A percentile compares a stretch with the other conserved stretches of the same genome.
Evolutionary conservation across 2,888 invertebrate genomes (phyloP).

Genomic region (Syritta pipiens): DNA sequence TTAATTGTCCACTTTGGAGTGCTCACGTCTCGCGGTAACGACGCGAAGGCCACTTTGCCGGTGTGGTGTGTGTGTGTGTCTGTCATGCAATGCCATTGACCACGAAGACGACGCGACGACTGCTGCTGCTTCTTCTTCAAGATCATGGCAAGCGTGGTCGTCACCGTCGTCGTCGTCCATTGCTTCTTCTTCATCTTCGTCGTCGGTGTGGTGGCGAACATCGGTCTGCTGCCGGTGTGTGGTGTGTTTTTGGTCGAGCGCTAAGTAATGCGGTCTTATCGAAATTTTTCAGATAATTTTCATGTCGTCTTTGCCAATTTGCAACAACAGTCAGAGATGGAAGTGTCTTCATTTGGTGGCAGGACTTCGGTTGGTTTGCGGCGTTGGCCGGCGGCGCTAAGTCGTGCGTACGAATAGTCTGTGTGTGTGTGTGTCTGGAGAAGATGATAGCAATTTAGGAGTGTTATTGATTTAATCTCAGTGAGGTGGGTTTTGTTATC

Average conservation of each 20-base stretch:
- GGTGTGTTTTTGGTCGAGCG: slow-evolving; percentile 50
- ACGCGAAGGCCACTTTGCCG: slow-evolving; percentile 50
- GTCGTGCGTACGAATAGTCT: slow-evolving; percentile 24
- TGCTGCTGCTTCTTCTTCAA: slow-evolving; percentile 20
- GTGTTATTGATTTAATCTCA: slow-evolving; percentile 45
- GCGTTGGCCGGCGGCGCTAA: slow-evolving; percentile 54
- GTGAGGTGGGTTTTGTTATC: neutral
- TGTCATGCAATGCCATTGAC: slow-evolving; percentile 66
- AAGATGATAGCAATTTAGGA: slow-evolving; percentile 44
- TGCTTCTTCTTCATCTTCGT: neutral
- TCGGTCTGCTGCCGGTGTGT: slow-evolving; percentile 47
- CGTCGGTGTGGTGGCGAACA: neutral
- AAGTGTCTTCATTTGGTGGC: slow-evolving; percentile 59
- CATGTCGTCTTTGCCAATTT: slow-evolving; percentile 66
- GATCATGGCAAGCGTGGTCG: slow-evolving; percentile 47
- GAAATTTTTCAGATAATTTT: slow-evolving; percentile 69
- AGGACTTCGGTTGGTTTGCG: neutral
- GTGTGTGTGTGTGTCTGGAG: slow-evolving; percentile 8
- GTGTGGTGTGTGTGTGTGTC: neutral
- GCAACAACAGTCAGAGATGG: slow-evolving; percentile 47
- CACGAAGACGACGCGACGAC: slow-evolving; percentile 32
- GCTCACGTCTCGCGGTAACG: slow-evolving; percentile 49
- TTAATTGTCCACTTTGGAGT: slow-evolving; percentile 34
- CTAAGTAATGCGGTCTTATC: slow-evolving; percentile 68
- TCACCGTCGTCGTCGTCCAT: slow-evolving; percentile 2